Percentiles rank a stretch among this genome's conserved stretches.
Evolutionary conservation across 2,113 vertebrate species (phyloP).

Genomic region (Vanacampus margaritifer): DNA sequence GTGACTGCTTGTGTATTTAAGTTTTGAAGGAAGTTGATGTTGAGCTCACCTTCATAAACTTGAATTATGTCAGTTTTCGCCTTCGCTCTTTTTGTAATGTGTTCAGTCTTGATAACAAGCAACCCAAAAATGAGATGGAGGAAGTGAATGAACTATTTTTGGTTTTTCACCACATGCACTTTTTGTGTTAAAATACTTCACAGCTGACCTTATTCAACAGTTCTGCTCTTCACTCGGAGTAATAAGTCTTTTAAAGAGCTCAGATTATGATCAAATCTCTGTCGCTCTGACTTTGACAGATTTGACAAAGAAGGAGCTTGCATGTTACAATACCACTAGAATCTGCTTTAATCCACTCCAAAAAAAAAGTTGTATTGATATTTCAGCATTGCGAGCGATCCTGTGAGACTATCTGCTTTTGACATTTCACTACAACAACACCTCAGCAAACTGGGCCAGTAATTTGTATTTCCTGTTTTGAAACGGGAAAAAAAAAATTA

Average conservation of each 20-base stretch:
- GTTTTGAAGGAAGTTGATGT: slow-evolving; percentile 12
- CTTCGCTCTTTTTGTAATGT: slow-evolving; percentile 41
- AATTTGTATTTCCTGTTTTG: slow-evolving; percentile 65
- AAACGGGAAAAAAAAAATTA: slow-evolving; percentile 37
- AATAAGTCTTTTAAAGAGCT: slow-evolving; percentile 48
- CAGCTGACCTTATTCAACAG: slow-evolving; percentile 50
- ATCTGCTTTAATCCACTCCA: slow-evolving; percentile 56
- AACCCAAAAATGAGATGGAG: slow-evolving; percentile 33
- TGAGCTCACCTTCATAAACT: slow-evolving; percentile 12
- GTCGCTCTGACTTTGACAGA: slow-evolving; percentile 55
- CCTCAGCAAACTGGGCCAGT: slow-evolving; percentile 57
- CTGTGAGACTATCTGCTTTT: slow-evolving; percentile 57
- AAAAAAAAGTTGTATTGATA: slow-evolving; percentile 60
- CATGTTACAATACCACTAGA: slow-evolving; percentile 51
- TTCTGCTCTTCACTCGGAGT: slow-evolving; percentile 35
- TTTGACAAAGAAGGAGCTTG: slow-evolving; percentile 52
- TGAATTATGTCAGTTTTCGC: slow-evolving; percentile 33
- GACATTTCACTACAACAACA: slow-evolving; percentile 63
- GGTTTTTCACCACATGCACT: slow-evolving; percentile 31
- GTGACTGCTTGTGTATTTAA: slow-evolving; percentile 25
- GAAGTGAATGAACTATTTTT: slow-evolving; percentile 69
- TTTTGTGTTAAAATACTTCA: slow-evolving; percentile 37
- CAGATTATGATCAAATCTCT: slow-evolving; percentile 61
- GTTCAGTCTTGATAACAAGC: slow-evolving; percentile 58
- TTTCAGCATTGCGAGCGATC: slow-evolving; percentile 46